Evolutionary conservation across 2,113 vertebrate genomes (phyloP), one percentile per base, ranked within the genome.

Genomic region (Callochromis pleurospilus): DNA sequence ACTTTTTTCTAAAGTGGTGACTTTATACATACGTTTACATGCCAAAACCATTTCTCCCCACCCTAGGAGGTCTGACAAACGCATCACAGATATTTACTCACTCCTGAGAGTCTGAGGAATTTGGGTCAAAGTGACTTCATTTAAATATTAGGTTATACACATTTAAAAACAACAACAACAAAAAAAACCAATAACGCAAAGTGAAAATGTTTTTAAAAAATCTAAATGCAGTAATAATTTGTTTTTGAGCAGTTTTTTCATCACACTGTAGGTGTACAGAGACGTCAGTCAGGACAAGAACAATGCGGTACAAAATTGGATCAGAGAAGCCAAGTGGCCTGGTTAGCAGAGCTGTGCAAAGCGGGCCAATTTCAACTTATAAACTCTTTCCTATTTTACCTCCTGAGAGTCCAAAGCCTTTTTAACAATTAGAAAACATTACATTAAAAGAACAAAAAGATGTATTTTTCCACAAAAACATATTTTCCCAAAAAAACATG

Each of bases 281-380:
- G 14, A 79, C 73, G 19, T 24, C 2, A 1, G 10, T 33, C 31
- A 5, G 6, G 55, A 79, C 29, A 58, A 19, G 49, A 65, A 81
- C 55, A 38, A 8, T 38, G 53, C 79, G 81, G 70, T 13, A 53
- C 17, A 12, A 75, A 86, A 62, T 26, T 87, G 45, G 82, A 85
- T 83, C 68, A 90, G 36, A 79, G 1, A 12, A 81, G 29, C n/a
- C 5, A 8, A 70, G 24, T 83, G 80, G 70, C 84, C 82, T 80
- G 29, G 75, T 80, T 91, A 17, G 10, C n/a, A 58, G 54, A 79
- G 77, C 9, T 70, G 55, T 29, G 84, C 11, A 6, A 53, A 79
- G 5, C 9, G 0, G 13, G 36, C 6, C 19, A 45, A 21, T 54
- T 60, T 65, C 15, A 68, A 14, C 33, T 56, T 51, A 26, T 81